A percentile compares a stretch with the other conserved stretches of the same genome.
Conservation (phyloP, 1,140 invertebrate genomes). For the Brachystomella parvula region DNA sequence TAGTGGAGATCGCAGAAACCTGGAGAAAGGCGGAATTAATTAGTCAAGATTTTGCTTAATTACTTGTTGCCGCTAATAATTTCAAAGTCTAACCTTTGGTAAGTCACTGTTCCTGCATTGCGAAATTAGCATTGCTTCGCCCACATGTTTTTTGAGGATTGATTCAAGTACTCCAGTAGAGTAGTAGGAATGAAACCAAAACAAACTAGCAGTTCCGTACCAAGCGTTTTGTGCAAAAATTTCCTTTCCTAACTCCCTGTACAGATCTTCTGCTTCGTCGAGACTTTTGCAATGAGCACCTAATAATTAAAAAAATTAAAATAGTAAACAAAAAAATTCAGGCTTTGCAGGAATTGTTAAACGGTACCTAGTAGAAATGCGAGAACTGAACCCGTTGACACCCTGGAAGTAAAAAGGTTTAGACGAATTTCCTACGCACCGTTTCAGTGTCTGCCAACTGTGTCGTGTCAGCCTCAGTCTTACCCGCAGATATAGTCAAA, state of each 20-base stretch:
- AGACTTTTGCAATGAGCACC: constrained; percentile 53
- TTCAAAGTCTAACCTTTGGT: constrained; percentile 60
- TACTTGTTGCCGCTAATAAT: background rate
- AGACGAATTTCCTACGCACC: background rate
- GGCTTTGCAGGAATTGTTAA: background rate
- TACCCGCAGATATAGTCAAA: constrained; percentile 91
- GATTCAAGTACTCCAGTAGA: constrained; percentile 77
- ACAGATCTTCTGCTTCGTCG: constrained; percentile 56
- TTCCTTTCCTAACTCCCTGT: constrained; percentile 59
- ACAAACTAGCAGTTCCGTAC: constrained; percentile 65
- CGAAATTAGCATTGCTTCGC: constrained; percentile 59
- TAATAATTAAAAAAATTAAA: constrained; percentile 36
- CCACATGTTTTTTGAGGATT: constrained; percentile 63
- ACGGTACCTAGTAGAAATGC: constrained; percentile 55
- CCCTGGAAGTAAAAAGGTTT: background rate
- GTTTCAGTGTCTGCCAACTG: no score
- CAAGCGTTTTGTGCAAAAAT: constrained; percentile 64
- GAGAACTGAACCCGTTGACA: constrained; percentile 73
- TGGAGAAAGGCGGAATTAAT: constrained; percentile 39
- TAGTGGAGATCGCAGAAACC: constrained; percentile 68
- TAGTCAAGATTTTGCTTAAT: background rate
- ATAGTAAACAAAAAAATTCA: background rate
- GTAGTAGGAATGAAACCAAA: constrained; percentile 84
- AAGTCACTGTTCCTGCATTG: constrained; percentile 51
- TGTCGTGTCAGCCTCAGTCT: constrained; percentile 4